Evolutionary conservation across 2,113 vertebrate species (phyloP).

Genomic region (Calypte anna): DNA sequence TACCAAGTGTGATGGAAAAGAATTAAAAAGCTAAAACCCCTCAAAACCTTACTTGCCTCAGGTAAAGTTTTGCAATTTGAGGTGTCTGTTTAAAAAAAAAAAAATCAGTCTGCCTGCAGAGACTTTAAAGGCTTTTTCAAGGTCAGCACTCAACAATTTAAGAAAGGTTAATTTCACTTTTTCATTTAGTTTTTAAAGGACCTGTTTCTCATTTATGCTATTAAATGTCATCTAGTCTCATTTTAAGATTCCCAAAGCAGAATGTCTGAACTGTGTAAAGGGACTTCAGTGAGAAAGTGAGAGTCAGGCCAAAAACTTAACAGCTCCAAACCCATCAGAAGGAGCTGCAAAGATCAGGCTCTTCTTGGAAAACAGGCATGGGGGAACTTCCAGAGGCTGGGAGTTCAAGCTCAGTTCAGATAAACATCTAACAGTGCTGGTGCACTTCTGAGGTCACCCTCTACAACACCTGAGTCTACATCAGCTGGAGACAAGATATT

Average conservation of each 20-base stretch:
- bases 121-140: neutral
- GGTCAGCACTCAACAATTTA: constrained; percentile 15
- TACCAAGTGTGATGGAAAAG: constrained; percentile 30
- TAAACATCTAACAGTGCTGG: neutral
- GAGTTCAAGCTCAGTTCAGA: constrained; percentile 34
- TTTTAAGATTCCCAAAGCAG: constrained; percentile 3
- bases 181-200: neutral
- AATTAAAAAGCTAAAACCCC: neutral
- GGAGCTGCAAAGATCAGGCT: neutral
- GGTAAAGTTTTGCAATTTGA: neutral
- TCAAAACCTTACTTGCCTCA: neutral
- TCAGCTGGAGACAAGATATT: neutral
- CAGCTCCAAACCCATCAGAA: neutral
- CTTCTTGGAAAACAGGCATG: neutral
- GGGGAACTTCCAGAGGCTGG: neutral
- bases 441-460: neutral
- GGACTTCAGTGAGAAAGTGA: neutral
- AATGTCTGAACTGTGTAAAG: neutral
- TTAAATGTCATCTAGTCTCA: constrained; percentile 25
- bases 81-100: neutral
- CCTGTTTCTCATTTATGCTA: constrained; percentile 40
- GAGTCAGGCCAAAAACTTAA: neutral
- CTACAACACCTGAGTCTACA: neutral
- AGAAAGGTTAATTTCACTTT: neutral
- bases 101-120: neutral